These are phyloP conservation scores for Trimorus sp. DNA, from an alignment of 2,888 invertebrate species.

Conservation along the genomic window DNA sequence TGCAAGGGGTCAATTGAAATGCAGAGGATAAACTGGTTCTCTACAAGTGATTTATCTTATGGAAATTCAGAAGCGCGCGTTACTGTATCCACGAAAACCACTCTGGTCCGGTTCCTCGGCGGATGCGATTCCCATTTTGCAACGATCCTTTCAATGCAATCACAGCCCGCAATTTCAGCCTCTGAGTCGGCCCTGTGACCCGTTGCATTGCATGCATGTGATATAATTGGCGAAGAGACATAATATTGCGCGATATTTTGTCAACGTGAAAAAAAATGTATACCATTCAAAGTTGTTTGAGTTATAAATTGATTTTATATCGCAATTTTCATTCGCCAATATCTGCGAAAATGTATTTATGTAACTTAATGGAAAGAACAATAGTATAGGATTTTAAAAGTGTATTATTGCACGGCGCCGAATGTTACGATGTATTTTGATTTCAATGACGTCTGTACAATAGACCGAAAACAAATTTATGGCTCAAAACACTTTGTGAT, in stretches of 20 bases:
- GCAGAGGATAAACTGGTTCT: conserved; percentile 42
- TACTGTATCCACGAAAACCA: conserved; percentile 65
- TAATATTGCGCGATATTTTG: conserved; percentile 16
- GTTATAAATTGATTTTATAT: conserved; percentile 6
- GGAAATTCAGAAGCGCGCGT: conserved; percentile 53
- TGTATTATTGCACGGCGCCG: no score
- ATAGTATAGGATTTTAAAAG: no score
- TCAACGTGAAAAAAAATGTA: conserved; percentile 24
- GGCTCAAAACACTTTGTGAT: background rate
- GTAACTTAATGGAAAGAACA: no score
- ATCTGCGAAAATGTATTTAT: background rate
- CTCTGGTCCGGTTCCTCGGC: conserved; percentile 55
- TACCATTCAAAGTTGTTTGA: background rate
- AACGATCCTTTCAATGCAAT: conserved; percentile 58
- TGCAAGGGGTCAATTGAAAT: conserved; percentile 13
- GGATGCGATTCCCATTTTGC: conserved; percentile 64
- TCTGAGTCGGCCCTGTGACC: conserved; percentile 42
- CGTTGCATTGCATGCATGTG: conserved; percentile 45
- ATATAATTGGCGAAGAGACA: conserved; percentile 39
- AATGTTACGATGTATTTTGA: background rate
- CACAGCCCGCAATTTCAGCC: conserved; percentile 43
- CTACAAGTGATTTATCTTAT: conserved; percentile 60
- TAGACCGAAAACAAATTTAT: background rate
- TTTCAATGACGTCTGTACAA: conserved; percentile 8
- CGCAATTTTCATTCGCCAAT: background rate